Conservation (phyloP, 2,113 vertebrate genomes). For the Trinectes maculatus region DNA sequence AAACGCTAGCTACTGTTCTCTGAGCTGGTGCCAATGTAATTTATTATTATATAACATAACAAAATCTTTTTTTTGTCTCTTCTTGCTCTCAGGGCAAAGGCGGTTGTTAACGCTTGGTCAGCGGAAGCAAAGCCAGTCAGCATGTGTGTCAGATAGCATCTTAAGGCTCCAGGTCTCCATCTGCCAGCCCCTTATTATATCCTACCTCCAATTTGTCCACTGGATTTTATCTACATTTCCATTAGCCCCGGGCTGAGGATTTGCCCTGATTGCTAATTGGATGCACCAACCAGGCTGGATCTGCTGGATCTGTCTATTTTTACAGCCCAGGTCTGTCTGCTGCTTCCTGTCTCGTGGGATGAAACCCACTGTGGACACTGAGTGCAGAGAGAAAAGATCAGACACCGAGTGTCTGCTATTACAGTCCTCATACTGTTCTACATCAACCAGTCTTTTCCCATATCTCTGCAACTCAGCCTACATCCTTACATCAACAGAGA, state of each 20-base stretch:
- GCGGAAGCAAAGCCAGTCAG: slow-evolving; percentile 51
- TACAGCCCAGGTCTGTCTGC: slow-evolving; percentile 39
- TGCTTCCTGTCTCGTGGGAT: slow-evolving; percentile 27
- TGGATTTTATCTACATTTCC: slow-evolving; percentile 73
- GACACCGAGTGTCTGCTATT: slow-evolving; percentile 4
- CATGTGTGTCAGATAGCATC: slow-evolving; percentile 66
- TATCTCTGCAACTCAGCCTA: slow-evolving; percentile 15
- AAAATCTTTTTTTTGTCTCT: slow-evolving; percentile 51
- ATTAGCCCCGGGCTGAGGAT: slow-evolving; percentile 60
- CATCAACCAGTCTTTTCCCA: background rate
- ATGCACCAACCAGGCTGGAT: slow-evolving; percentile 22
- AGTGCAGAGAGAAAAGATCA: slow-evolving; percentile 25
- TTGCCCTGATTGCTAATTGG: slow-evolving; percentile 69
- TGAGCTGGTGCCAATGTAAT: slow-evolving; percentile 50
- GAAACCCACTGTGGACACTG: slow-evolving; percentile 26
- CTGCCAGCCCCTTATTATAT: slow-evolving; percentile 60
- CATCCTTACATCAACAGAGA: slow-evolving; percentile 32
- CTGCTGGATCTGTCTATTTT: slow-evolving; percentile 38
- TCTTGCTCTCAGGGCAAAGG: slow-evolving; percentile 29
- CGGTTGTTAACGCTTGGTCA: slow-evolving; percentile 62
- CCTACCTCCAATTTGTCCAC: slow-evolving; percentile 65
- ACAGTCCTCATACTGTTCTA: slow-evolving; percentile 14
- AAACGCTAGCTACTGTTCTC: slow-evolving; percentile 44
- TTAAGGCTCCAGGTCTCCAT: slow-evolving; percentile 57
- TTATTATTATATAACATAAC: slow-evolving; percentile 67